These are phyloP conservation scores for Stenurella melanura DNA, from an alignment of 2,888 invertebrate species.

Conservation along the genomic window DNA sequence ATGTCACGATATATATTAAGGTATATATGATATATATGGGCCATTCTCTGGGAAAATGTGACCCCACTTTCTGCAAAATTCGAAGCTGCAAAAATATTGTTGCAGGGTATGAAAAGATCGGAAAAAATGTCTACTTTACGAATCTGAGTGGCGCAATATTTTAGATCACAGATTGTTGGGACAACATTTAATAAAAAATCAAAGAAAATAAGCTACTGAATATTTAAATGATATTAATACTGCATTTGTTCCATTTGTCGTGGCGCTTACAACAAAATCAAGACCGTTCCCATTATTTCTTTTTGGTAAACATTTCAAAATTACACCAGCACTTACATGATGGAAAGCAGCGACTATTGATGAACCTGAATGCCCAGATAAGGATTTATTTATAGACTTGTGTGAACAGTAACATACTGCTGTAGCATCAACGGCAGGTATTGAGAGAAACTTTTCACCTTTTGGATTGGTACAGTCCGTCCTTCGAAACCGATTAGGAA, in stretches of 20 bases:
- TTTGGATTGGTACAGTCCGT: too few relatives aligned
- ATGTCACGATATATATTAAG: too few relatives aligned
- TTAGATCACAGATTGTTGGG: too few relatives aligned
- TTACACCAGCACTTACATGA: constrained; percentile 46
- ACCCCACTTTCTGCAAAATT: too few relatives aligned
- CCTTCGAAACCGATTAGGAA: too few relatives aligned
- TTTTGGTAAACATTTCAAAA: constrained; percentile 47
- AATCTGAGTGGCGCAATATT: too few relatives aligned
- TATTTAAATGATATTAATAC: constrained; percentile 38
- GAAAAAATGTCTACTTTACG: too few relatives aligned
- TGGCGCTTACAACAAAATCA: constrained; percentile 16
- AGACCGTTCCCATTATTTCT: background rate
- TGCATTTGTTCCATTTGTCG: constrained; percentile 41
- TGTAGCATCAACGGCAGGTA: constrained; percentile 23
- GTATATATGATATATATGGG: too few relatives aligned
- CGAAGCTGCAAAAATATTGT: too few relatives aligned
- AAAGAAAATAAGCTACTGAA: constrained; percentile 42
- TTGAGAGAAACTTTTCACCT: too few relatives aligned
- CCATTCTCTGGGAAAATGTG: too few relatives aligned
- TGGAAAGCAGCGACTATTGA: constrained; percentile 35
- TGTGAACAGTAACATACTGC: constrained; percentile 38
- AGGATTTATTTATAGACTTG: constrained; percentile 32
- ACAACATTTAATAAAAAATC: background rate
- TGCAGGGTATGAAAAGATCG: too few relatives aligned
- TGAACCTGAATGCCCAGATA: constrained; percentile 38